Evolutionary conservation across 92 coral and sea anemone genomes (phyloP).

Genomic region (Porites divaricata): DNA sequence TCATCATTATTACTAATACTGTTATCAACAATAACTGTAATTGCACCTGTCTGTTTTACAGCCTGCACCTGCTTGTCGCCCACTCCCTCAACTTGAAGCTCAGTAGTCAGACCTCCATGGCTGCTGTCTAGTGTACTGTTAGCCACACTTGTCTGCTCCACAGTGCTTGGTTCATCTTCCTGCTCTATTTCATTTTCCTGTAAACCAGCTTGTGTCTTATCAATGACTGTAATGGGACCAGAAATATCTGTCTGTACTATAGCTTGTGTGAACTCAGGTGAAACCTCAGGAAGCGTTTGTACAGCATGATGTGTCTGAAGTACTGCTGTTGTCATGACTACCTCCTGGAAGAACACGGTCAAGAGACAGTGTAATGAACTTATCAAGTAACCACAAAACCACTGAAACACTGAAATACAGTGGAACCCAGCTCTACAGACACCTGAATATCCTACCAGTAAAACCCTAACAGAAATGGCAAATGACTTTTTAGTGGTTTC

Average conservation of each 20-base stretch:
- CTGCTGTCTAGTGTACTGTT: background rate
- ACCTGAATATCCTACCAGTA: too few species aligned
- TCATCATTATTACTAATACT: too few species aligned
- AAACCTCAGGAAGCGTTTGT: slow-evolving; percentile 77
- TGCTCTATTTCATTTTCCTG: slow-evolving; percentile 29
- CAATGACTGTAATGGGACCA: slow-evolving; percentile 79
- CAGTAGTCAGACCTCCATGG: slow-evolving; percentile 26
- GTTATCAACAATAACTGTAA: background rate
- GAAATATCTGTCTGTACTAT: slow-evolving; percentile 92
- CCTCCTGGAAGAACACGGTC: slow-evolving; percentile 60
- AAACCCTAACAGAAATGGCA: too few species aligned
- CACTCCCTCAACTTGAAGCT: slow-evolving; percentile 15
- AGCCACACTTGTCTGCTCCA: slow-evolving; percentile 4
- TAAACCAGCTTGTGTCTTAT: slow-evolving; percentile 20
- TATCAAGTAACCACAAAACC: too few species aligned
- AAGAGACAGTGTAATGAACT: background rate
- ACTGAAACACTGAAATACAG: too few species aligned
- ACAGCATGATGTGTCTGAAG: slow-evolving; percentile 86
- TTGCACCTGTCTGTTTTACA: slow-evolving; percentile 15
- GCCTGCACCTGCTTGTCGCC: slow-evolving; percentile 8
- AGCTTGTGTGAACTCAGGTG: slow-evolving; percentile 88
- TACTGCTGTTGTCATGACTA: slow-evolving; percentile 81
- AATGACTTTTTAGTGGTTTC: too few species aligned
- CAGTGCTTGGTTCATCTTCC: slow-evolving; percentile 1
- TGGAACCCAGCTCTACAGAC: too few species aligned